A percentile compares a stretch with the other conserved stretches of the same genome.
These are phyloP conservation scores for Parthenolecanium corni DNA, from an alignment of 2,888 invertebrate genomes.

Conservation along the genomic window DNA sequence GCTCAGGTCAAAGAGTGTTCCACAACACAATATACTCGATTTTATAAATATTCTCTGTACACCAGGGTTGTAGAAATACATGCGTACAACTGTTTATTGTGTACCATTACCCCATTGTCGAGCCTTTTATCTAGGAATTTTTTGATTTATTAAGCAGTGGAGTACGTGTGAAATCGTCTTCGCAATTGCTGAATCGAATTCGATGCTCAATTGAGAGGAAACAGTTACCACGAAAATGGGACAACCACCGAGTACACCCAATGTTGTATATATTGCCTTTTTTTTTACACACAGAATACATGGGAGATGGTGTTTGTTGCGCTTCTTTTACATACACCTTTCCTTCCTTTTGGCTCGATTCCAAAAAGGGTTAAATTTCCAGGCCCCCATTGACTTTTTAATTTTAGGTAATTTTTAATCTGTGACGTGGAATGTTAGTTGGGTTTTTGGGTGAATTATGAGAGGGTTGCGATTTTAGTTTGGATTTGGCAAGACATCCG, in stretches of 20 bases:
- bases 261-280: no score
- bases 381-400: no score
- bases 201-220: constrained; percentile 26
- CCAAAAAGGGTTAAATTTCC: no score
- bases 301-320: no score
- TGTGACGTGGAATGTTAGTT: no score
- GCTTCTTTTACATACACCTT: no score
- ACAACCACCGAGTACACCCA: background rate
- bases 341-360: no score
- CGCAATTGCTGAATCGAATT: constrained; percentile 25
- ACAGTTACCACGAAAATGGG: constrained; percentile 21
- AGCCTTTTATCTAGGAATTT: constrained; percentile 20
- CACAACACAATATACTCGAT: constrained; percentile 7
- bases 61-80: constrained; percentile 7
- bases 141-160: constrained; percentile 26
- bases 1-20: constrained; percentile 20
- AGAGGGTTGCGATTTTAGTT: no score
- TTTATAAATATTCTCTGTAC: constrained; percentile 16
- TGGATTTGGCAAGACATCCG: no score
- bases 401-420: no score
- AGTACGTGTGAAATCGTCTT: constrained; percentile 28
- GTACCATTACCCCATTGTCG: constrained; percentile 8
- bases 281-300: no score
- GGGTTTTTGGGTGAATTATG: no score
- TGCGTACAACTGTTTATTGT: constrained; percentile 11